Evolutionary conservation across 1,140 invertebrate genomes (phyloP).

Genomic region (Centruroides vittatus): DNA sequence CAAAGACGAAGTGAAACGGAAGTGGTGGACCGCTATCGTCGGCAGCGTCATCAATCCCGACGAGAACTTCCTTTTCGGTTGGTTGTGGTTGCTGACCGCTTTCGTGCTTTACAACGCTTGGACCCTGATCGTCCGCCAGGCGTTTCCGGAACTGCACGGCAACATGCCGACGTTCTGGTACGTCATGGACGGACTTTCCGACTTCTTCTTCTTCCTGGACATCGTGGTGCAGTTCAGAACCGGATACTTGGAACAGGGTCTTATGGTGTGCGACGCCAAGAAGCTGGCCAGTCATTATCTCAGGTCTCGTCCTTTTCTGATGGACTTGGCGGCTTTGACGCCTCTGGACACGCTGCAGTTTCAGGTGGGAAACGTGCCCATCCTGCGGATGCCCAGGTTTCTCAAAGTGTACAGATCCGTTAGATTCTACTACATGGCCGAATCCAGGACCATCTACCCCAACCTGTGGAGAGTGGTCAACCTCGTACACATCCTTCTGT

Average conservation of each 20-base stretch:
- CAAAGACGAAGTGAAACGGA: constrained; percentile 4
- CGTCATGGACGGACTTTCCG: constrained; percentile 62
- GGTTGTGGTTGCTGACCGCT: constrained; percentile 72
- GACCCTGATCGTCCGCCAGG: constrained; percentile 87
- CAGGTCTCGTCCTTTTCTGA: constrained; percentile 63
- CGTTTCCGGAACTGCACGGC: constrained; percentile 71
- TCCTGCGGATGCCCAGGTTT: constrained; percentile 43
- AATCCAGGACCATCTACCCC: constrained; percentile 85
- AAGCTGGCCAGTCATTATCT: constrained; percentile 81
- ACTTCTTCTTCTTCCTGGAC: constrained; percentile 72
- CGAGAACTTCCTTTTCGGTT: constrained; percentile 89
- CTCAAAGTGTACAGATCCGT: constrained; percentile 73
- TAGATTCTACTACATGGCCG: constrained; percentile 89
- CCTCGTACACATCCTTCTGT: constrained; percentile 82
- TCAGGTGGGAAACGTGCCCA: constrained; percentile 57
- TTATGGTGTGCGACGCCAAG: constrained; percentile 81
- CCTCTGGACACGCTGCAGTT: constrained; percentile 77
- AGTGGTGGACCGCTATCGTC: constrained; percentile 32
- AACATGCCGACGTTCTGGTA: constrained; percentile 49
- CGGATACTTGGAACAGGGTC: constrained; percentile 86
- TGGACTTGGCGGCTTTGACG: constrained; percentile 66
- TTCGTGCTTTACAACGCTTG: constrained; percentile 90
- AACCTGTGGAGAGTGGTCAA: constrained; percentile 93
- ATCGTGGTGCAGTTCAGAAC: constrained; percentile 81
- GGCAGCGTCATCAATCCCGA: constrained; percentile 84